Evolutionary conservation across 2,797 vertebrate species (phyloP).

Genomic region (Amblyraja radiata): DNA sequence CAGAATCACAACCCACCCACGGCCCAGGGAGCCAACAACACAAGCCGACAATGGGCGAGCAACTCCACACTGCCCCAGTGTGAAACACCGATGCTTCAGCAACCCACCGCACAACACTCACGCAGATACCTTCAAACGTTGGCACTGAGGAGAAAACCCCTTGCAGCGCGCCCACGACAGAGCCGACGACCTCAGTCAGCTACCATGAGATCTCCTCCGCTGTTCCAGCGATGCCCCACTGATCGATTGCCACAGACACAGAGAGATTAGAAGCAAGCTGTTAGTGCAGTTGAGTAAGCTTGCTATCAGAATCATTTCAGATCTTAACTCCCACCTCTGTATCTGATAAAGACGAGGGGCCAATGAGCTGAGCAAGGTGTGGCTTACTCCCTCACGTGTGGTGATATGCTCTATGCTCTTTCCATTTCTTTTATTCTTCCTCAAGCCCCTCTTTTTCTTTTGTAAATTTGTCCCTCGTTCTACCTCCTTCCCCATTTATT

Average conservation of each 20-base stretch:
- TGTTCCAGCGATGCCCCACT: not conserved
- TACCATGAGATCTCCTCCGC: not conserved
- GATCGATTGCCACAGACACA: not conserved
- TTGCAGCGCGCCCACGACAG: not conserved
- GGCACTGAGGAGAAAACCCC: not conserved
- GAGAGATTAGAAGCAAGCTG: no score
- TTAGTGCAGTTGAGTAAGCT: not conserved
- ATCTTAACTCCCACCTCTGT: not conserved
- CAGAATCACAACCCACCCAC: not conserved
- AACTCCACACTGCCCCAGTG: not conserved
- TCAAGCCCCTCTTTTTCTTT: not conserved
- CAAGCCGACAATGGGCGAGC: not conserved
- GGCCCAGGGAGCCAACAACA: not conserved
- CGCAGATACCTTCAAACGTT: not conserved
- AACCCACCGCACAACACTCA: no score
- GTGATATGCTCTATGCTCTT: not conserved
- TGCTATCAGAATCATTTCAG: not conserved
- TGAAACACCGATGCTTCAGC: not conserved
- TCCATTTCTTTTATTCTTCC: no score
- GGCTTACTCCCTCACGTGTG: not conserved
- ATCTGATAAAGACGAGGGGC: slow-evolving; percentile 4
- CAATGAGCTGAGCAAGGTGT: not conserved
- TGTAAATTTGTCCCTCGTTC: not conserved
- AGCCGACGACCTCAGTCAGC: not conserved
- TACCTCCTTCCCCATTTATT: no score